Evolutionary conservation across 2,113 vertebrate genomes (phyloP), one percentile per base, ranked within the genome.

Genomic region (Terrapene triunguis): DNA sequence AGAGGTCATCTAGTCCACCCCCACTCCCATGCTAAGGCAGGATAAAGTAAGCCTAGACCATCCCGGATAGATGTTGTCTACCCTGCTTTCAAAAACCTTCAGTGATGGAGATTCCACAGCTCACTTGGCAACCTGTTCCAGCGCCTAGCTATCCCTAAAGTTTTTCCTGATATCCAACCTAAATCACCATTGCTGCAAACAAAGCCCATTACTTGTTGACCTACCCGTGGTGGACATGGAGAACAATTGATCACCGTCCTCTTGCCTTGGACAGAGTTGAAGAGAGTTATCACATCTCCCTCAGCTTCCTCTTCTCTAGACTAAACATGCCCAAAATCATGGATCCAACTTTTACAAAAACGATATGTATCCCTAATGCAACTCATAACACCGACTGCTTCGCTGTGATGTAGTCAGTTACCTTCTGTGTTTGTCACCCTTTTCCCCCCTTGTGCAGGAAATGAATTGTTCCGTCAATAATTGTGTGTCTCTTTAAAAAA

Each of bases 191-290:
- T 17, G 35, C 16, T n/a, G 14, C 62, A 19, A n/a, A n/a, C 32
- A 13, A 35, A 35, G 16, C 62, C 62, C 7, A n/a, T 65, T 35
- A 16, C 14, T 35, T 35, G 59, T 35, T n/a, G 14, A n/a, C 62
- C 62, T 59, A 29, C 27, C 32, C 32, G 16, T 6, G 6, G 59
- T 13, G 59, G 16, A 35, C 62, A 35, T 69, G 35, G 65, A 69
- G 65, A 69, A 69, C 8, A n/a, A n/a, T 10, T n/a, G 65, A n/a
- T n/a, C 85, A 97, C 96, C 0, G 93, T 97, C 8, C 84, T 97
- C 50, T 50, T 97, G 89, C 74, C 78, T 80, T 80, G 29, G 42
- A 79, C 44, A 16, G 12, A 25, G 42, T 47, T 47, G 42, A 44
- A 79, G 27, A 25, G 11, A 3, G 11, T 50, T 29, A 80, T 80